Percentiles rank a stretch among this genome's conserved stretches.
These are phyloP conservation scores for Herpailurus yagouaroundi DNA, from an alignment of 2,113 vertebrate genomes.

Conservation along the genomic window DNA sequence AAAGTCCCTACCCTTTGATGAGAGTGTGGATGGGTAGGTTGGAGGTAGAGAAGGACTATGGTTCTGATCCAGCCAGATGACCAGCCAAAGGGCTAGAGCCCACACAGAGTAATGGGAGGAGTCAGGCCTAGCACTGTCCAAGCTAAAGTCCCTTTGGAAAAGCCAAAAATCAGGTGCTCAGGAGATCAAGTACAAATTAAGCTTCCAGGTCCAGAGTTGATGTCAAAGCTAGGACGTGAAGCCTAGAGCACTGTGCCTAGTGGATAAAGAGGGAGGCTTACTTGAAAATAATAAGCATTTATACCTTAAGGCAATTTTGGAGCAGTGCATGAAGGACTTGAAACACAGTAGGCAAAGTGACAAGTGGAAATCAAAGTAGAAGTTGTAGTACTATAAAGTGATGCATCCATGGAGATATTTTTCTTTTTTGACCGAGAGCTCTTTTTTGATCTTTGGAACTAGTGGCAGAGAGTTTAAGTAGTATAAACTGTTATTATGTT, in stretches of 20 bases:
- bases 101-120: neutral
- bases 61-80: neutral
- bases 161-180: neutral
- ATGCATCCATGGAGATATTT: neutral
- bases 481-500: neutral
- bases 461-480: slow-evolving; percentile 9
- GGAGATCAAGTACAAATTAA: neutral
- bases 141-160: neutral
- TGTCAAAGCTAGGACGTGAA: neutral
- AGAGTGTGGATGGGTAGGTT: neutral
- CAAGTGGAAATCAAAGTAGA: slow-evolving; percentile 27
- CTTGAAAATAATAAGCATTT: neutral
- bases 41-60: neutral
- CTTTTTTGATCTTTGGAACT: neutral
- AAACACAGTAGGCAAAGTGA: slow-evolving; percentile 28
- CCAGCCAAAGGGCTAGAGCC: neutral
- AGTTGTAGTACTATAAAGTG: neutral
- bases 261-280: neutral
- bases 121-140: neutral
- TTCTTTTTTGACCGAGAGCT: neutral
- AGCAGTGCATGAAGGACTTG: neutral
- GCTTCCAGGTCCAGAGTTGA: neutral
- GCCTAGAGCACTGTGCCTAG: neutral
- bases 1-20: neutral
- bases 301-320: neutral